These are phyloP conservation scores for Thinocorus orbignyianus DNA, from an alignment of 2,113 vertebrate genomes.

Conservation along the genomic window DNA sequence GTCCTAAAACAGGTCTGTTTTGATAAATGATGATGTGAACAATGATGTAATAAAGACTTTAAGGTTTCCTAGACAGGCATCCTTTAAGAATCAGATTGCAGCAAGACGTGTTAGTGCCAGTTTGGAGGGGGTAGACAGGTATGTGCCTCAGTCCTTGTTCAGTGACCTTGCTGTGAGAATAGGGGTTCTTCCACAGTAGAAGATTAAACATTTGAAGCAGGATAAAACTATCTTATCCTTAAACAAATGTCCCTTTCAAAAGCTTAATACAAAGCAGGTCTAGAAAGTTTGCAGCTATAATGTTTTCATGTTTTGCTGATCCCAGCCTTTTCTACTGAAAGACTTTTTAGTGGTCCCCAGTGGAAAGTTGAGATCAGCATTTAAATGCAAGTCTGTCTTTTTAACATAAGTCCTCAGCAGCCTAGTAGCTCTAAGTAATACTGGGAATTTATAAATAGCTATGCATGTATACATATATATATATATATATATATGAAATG, in stretches of 20 bases:
- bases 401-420: slow-evolving; percentile 73
- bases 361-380: slow-evolving; percentile 81
- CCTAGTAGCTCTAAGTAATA: slow-evolving; percentile 58
- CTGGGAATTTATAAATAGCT: slow-evolving; percentile 67
- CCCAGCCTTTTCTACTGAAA: slow-evolving; percentile 76
- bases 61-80: neutral
- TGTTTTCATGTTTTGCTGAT: slow-evolving; percentile 84
- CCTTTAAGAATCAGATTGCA: neutral
- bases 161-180: slow-evolving; percentile 29
- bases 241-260: slow-evolving; percentile 80
- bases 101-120: neutral
- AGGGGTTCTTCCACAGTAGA: neutral
- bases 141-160: neutral
- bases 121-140: neutral
- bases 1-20: neutral
- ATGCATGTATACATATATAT: neutral
- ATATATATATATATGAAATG: slow-evolving; percentile 40
- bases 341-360: slow-evolving; percentile 80
- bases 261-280: slow-evolving; percentile 74
- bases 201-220: slow-evolving; percentile 52
- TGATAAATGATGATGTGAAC: neutral
- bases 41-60: neutral
- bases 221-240: slow-evolving; percentile 73
- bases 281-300: slow-evolving; percentile 77
- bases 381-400: slow-evolving; percentile 78